Percentiles rank a stretch among this genome's conserved stretches.
Conservation (phyloP, 1,140 invertebrate genomes). For the Formica selysi region DNA sequence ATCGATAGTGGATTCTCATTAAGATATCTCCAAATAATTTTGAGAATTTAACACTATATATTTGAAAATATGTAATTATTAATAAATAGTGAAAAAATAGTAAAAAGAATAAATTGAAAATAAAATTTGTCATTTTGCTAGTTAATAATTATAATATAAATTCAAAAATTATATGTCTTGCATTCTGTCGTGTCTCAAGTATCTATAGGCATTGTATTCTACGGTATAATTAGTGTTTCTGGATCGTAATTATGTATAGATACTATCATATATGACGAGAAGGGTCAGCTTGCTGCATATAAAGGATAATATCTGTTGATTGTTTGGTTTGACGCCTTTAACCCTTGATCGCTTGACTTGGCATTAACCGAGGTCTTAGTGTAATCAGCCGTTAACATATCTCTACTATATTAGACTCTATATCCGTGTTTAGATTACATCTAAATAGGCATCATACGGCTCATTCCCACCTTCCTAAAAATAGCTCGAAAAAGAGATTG, state of each 20-base stretch:
- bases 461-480: neutral
- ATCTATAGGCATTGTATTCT: neutral
- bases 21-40: too few species aligned
- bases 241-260: constrained; percentile 16
- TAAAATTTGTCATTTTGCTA: neutral
- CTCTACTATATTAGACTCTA: constrained; percentile 31
- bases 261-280: neutral
- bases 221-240: neutral
- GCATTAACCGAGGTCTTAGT: constrained; percentile 13
- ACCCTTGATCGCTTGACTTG: constrained; percentile 26
- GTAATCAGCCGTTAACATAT: constrained; percentile 41
- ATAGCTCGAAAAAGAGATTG: neutral
- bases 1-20: too few species aligned
- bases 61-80: neutral
- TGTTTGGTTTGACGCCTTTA: constrained; percentile 38
- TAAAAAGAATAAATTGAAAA: neutral
- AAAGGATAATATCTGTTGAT: constrained; percentile 34
- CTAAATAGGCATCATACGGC: constrained; percentile 26
- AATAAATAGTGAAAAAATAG: neutral
- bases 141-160: neutral
- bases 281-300: neutral
- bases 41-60: too few species aligned
- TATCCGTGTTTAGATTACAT: constrained; percentile 32
- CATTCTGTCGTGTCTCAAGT: neutral
- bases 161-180: neutral